Conservation (phyloP, 2,888 invertebrate genomes). For the Muscina levida region DNA sequence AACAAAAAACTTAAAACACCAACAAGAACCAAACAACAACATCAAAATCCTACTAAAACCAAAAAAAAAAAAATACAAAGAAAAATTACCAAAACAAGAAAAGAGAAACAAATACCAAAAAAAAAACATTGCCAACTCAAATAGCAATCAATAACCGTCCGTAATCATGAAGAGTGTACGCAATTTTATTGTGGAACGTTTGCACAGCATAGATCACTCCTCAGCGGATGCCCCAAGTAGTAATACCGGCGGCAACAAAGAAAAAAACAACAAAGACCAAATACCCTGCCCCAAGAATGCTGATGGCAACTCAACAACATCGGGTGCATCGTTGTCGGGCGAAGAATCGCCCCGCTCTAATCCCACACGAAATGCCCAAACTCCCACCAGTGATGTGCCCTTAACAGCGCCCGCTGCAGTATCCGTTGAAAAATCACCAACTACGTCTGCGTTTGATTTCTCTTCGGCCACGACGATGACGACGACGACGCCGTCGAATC, state of each 20-base stretch:
- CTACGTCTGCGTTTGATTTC: conserved; percentile 66
- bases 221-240: conserved; percentile 1
- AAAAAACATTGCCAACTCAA: conserved; percentile 11
- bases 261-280: conserved; percentile 59
- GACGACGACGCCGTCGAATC: conserved; percentile 65
- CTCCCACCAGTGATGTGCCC: conserved; percentile 26
- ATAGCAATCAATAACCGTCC: conserved; percentile 46
- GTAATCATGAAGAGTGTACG: conserved; percentile 77
- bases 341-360: conserved; percentile 48
- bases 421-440: conserved; percentile 59
- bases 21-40: neutral
- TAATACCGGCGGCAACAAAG: conserved; percentile 49
- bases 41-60: neutral
- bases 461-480: conserved; percentile 64
- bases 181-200: conserved; percentile 78
- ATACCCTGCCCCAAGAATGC: conserved; percentile 53
- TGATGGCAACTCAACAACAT: conserved; percentile 63
- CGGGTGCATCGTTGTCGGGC: conserved; percentile 64
- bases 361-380: conserved; percentile 41
- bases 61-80: neutral
- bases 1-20: neutral
- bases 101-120: too few relatives aligned
- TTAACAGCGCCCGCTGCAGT: conserved; percentile 60
- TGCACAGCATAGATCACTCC: conserved; percentile 76
- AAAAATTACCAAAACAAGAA: conserved; percentile 43